phyloP scores from a whole-genome alignment of 2,113 vertebrate genomes.

The Monarcha castaneiventris region DNA sequence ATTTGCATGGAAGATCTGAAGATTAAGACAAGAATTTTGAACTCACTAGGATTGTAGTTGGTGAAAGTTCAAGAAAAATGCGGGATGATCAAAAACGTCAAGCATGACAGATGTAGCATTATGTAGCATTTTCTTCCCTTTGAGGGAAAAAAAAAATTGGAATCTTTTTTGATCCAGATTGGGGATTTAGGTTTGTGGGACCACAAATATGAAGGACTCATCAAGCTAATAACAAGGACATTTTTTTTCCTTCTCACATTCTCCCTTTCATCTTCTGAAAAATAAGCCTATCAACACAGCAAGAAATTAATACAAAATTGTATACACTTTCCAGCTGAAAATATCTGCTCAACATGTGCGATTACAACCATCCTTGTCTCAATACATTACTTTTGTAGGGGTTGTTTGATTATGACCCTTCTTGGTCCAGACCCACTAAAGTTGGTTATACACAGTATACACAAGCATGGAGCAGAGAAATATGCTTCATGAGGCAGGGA shows the following conservation, averaged over 20 bases:
- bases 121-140: neutral
- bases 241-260: neutral
- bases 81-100: neutral
- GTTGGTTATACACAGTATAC: neutral
- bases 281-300: neutral
- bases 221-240: neutral
- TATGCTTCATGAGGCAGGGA: neutral
- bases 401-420: neutral
- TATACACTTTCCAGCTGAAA: neutral
- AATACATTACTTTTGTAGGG: neutral
- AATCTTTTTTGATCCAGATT: neutral
- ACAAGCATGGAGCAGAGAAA: neutral
- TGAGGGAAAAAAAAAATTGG: no score
- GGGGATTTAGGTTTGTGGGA: neutral
- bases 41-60: neutral
- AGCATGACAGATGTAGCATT: neutral
- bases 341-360: neutral
- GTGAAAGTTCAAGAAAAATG: neutral
- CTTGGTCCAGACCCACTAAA: neutral
- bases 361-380: neutral
- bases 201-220: neutral
- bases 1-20: neutral
- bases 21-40: neutral
- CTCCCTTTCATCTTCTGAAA: neutral
- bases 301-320: neutral